Base-by-base conservation (phyloP, 2,888 invertebrate genomes). In the Diarsia brunnea region DNA sequence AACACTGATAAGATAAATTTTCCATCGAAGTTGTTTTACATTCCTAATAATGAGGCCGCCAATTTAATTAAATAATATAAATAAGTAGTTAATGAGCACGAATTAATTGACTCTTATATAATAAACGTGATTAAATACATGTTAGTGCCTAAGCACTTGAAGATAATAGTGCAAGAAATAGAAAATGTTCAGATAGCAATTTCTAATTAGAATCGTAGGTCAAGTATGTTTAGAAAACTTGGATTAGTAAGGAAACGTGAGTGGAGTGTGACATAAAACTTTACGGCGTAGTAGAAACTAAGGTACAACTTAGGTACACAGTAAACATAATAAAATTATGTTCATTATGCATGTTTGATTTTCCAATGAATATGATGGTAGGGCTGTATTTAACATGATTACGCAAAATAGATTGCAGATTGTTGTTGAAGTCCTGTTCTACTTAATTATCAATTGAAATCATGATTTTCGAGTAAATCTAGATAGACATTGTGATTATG, bases 1-100 rank as follows among this genome's bases (percentile, higher is more conserved):
- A 91, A 92, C 86, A 85, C 45, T 69, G 94, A 94, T 94, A 93
- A 94, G 93, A 93, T 93, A 94, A 93, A 92, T 92, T 92, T 92
- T 94, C 92, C 91, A 90, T 88, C 87, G 78, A 84, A 84, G 81
- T 74, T 72, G 84, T 84, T 84, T 51, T 65, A 83, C 66, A 72
- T 72, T 74, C 16, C 49, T 75, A 73, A 60, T 87, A 75, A 86
- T 76, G 77, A 71, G 68, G 31, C 45, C 38, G 66, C 63, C 55
- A 67, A 70, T 73, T 58, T 75, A 67, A 73, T 79, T 69, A 47
- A 74, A 74, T 75, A 68, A 58, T 69, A 80, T 45, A 71, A 73
- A 77, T 73, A 84, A 65, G 24, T 11, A 65, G 68, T 69, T 77
- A 79, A 74, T 64, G 63, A 76, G 64, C n/a, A 77, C 55, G 55